Evolutionary conservation across 2,113 vertebrate species (phyloP).

Genomic region (Haemorhous mexicanus): DNA sequence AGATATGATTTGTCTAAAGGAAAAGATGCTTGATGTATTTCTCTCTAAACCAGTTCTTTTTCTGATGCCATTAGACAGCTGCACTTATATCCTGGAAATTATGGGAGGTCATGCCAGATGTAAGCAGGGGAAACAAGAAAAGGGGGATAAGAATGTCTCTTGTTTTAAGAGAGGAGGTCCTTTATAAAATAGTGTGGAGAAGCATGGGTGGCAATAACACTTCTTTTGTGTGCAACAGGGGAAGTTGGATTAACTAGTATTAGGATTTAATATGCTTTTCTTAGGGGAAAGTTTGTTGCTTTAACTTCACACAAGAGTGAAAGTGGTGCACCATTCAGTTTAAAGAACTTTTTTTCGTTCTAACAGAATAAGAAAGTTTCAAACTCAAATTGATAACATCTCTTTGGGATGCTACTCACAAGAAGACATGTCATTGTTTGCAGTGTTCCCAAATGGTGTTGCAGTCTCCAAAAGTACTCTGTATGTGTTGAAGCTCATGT

Average conservation of each 20-base stretch:
- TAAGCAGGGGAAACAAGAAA: not conserved
- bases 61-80: not conserved
- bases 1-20: not conserved
- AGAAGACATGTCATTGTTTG: not conserved
- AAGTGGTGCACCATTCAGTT: not conserved
- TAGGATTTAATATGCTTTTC: not conserved
- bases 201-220: not conserved
- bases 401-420: not conserved
- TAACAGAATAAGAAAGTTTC: not conserved
- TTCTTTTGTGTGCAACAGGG: not conserved
- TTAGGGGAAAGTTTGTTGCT: conserved; percentile 8
- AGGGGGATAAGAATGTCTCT: not conserved
- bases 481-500: not conserved
- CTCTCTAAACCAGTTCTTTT: not conserved
- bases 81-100: not conserved
- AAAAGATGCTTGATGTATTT: not conserved
- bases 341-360: not conserved
- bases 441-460: not conserved
- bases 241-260: conserved; percentile 15
- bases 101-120: not conserved
- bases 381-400: not conserved
- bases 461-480: not conserved
- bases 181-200: not conserved
- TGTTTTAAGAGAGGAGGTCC: not conserved
- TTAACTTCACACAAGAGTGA: not conserved